Evolutionary conservation across 2,113 vertebrate species (phyloP).

Genomic region (Amphiprion ocellaris): DNA sequence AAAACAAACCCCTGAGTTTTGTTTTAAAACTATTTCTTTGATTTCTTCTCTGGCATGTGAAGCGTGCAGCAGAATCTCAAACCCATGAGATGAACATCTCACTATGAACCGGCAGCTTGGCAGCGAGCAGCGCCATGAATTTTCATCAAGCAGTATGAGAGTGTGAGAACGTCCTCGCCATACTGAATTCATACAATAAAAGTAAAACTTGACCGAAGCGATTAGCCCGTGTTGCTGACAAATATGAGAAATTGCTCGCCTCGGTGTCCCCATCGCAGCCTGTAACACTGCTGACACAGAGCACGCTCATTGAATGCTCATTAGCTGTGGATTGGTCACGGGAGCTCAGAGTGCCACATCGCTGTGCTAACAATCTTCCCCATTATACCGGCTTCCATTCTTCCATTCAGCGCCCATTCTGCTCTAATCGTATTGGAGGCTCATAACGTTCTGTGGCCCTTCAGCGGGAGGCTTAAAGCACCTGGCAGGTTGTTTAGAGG

Average conservation of each 20-base stretch:
- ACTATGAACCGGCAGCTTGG: slow-evolving; percentile 2
- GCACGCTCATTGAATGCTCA: slow-evolving; percentile 78
- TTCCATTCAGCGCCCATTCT: slow-evolving; percentile 73
- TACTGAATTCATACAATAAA: slow-evolving; percentile 31
- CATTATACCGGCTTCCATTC: slow-evolving; percentile 69
- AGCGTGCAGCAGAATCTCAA: background rate
- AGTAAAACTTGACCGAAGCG: slow-evolving; percentile 45
- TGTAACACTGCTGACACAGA: slow-evolving; percentile 67
- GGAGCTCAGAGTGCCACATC: slow-evolving; percentile 80
- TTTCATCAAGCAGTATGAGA: slow-evolving; percentile 25
- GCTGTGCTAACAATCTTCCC: slow-evolving; percentile 75
- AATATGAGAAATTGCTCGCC: slow-evolving; percentile 67
- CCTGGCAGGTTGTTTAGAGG: slow-evolving; percentile 91
- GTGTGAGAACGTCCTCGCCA: slow-evolving; percentile 38
- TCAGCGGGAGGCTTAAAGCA: slow-evolving; percentile 85
- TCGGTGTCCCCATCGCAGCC: slow-evolving; percentile 54
- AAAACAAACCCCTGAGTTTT: too few species aligned
- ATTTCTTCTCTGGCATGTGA: background rate
- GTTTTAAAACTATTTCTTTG: too few species aligned
- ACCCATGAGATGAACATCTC: slow-evolving; percentile 18
- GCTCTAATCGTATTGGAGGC: slow-evolving; percentile 89
- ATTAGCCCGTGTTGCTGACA: slow-evolving; percentile 73
- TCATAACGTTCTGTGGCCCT: slow-evolving; percentile 81
- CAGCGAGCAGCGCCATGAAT: slow-evolving; percentile 31
- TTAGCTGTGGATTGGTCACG: slow-evolving; percentile 85